Conservation (phyloP, 2,113 vertebrate species). For the Aix galericulata region DNA sequence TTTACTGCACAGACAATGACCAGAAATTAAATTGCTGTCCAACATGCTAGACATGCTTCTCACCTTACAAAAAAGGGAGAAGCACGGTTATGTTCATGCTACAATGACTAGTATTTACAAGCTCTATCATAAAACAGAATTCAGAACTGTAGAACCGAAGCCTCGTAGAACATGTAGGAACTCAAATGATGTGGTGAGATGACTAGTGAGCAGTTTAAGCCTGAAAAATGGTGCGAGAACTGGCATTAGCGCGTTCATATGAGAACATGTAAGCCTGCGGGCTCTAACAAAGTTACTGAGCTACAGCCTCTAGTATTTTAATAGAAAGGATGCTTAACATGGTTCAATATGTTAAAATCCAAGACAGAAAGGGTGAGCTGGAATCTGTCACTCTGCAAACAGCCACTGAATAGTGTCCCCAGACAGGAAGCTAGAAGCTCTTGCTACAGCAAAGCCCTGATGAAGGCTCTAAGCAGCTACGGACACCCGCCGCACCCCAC, state of each 20-base stretch:
- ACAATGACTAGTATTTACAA: neutral
- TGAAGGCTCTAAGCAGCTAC: neutral
- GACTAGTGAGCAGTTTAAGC: neutral
- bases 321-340: neutral
- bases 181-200: neutral
- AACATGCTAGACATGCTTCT: neutral
- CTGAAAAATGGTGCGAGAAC: neutral
- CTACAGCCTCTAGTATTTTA: neutral
- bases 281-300: neutral
- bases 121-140: neutral
- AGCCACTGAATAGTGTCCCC: neutral
- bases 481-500: neutral
- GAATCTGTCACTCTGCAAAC: neutral
- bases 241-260: neutral
- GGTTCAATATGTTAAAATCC: neutral
- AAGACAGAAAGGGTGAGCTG: neutral
- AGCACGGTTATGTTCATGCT: neutral
- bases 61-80: neutral
- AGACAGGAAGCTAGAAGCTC: neutral
- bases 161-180: neutral
- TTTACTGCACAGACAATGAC: neutral
- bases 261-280: accelerated
- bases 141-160: neutral
- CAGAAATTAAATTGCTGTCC: neutral
- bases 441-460: neutral